phyloP scores from a whole-genome alignment of 2,797 vertebrate genomes.

The Loris lydekkerianus region DNA sequence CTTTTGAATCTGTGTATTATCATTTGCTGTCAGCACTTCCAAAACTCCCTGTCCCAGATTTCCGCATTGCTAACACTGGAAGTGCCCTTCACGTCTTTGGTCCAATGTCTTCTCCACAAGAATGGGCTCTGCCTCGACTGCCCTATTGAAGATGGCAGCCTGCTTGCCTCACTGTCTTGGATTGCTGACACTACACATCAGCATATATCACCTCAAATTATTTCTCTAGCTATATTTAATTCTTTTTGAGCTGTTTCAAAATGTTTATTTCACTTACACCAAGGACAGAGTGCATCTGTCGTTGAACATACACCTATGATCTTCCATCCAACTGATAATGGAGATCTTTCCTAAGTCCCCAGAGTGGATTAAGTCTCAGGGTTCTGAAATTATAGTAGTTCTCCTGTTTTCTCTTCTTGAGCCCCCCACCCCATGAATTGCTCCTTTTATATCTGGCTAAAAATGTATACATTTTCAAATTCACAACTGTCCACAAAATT shows the following conservation, averaged over 20 bases:
- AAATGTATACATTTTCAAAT: conserved; percentile 10
- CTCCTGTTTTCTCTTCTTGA: not conserved
- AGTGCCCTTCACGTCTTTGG: not conserved
- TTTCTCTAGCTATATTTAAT: not conserved
- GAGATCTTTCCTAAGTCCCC: not conserved
- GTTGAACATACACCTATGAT: not conserved
- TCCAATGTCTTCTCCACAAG: not conserved
- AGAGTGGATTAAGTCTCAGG: not conserved
- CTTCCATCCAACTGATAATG: not conserved
- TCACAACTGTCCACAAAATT: not conserved
- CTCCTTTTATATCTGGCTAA: not conserved
- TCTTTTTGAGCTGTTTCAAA: not conserved
- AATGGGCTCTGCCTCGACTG: not conserved
- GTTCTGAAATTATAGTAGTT: not conserved
- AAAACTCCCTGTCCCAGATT: not conserved
- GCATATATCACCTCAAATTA: not conserved
- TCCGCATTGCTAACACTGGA: not conserved
- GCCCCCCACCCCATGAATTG: not conserved
- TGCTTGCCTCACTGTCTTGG: not conserved
- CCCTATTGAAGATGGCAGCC: not conserved
- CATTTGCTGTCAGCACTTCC: not conserved
- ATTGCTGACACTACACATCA: not conserved
- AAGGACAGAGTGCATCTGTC: not conserved
- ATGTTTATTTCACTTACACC: not conserved
- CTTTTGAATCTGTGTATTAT: not conserved